A percentile compares a stretch with the other conserved stretches of the same genome.
phyloP scores from a whole-genome alignment of 2,113 vertebrate genomes.

The Serilophus lunatus region DNA sequence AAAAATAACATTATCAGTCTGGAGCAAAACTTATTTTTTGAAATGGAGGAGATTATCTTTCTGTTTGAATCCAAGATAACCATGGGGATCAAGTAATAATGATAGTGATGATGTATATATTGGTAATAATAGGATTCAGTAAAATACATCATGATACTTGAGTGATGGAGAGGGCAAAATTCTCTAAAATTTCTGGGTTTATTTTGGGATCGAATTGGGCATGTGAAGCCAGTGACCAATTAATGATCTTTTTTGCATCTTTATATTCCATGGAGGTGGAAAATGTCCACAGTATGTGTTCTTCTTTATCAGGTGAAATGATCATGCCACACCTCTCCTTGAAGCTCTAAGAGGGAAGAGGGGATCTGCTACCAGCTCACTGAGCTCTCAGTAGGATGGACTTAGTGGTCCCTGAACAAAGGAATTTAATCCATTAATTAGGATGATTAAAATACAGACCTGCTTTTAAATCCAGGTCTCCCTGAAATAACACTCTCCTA shows the following conservation, averaged over 20 bases:
- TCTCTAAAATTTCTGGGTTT: background rate
- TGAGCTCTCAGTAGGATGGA: background rate
- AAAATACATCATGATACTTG: background rate
- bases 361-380: background rate
- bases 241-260: background rate
- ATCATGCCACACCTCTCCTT: background rate
- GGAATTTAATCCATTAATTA: background rate
- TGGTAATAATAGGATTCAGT: background rate
- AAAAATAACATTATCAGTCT: background rate
- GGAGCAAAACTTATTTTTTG: background rate
- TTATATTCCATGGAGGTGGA: background rate
- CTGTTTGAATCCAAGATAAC: background rate
- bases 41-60: background rate
- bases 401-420: background rate
- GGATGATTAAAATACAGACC: background rate
- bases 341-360: background rate
- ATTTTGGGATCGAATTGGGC: background rate
- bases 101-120: background rate
- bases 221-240: background rate
- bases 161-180: background rate
- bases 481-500: background rate
- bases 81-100: background rate
- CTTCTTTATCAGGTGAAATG: background rate
- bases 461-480: background rate
- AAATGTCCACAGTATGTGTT: rapidly evolving